Conservation (phyloP, 2,888 invertebrate species). For the Athalia rosae region DNA sequence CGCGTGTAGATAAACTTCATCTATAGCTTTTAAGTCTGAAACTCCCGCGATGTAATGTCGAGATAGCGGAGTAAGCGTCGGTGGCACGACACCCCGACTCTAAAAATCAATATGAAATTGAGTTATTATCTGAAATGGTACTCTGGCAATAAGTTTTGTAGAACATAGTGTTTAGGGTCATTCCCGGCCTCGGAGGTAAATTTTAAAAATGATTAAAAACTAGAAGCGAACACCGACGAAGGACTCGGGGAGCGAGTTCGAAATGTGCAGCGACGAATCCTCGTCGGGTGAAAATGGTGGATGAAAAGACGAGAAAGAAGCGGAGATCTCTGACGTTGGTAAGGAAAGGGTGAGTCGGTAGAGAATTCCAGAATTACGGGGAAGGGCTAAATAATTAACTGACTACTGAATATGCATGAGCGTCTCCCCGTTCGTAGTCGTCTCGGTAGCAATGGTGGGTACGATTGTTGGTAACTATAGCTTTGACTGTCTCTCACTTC, state of each 20-base stretch:
- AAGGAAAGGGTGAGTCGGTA: not conserved
- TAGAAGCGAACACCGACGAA: no score
- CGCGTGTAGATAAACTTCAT: constrained; percentile 32
- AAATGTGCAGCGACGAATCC: no score
- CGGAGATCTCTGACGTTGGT: no score
- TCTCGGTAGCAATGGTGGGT: not conserved
- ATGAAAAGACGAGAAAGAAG: not conserved
- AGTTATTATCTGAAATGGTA: constrained; percentile 58
- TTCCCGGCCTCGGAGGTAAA: no score
- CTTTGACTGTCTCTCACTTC: constrained; percentile 31
- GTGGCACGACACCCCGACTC: constrained; percentile 41
- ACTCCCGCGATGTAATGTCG: not conserved
- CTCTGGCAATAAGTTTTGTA: no score
- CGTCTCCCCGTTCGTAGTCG: not conserved
- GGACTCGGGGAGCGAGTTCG: no score
- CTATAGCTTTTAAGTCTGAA: not conserved
- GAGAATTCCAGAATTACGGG: constrained; percentile 23
- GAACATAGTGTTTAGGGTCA: no score
- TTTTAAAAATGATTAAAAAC: no score
- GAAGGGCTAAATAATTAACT: constrained; percentile 46
- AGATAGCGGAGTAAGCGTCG: not conserved
- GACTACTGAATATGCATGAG: constrained; percentile 48
- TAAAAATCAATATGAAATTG: constrained; percentile 64
- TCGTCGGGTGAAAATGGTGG: not conserved
- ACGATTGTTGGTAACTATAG: constrained; percentile 43